Percentiles rank a stretch among this genome's conserved stretches.
Evolutionary conservation across 2,888 invertebrate species (phyloP).

Genomic region (Volucella bombylans): DNA sequence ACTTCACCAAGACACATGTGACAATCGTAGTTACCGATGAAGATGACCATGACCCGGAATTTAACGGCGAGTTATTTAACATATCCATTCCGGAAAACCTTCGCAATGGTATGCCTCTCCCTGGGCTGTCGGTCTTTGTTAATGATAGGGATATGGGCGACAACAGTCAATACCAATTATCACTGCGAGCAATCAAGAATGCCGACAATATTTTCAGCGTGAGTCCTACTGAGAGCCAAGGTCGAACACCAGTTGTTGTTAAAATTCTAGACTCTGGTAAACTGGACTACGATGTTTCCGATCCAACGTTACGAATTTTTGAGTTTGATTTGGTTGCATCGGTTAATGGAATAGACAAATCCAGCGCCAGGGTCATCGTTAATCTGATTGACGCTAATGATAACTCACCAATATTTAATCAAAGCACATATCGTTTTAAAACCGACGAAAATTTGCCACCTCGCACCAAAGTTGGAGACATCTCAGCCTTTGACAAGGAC

Average conservation of each 20-base stretch:
- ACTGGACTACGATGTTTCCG: constrained; percentile 88
- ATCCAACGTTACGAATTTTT: constrained; percentile 84
- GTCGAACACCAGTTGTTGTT: constrained; percentile 89
- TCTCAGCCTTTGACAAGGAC: constrained; percentile 88
- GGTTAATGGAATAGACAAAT: constrained; percentile 84
- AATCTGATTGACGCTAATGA: constrained; percentile 90
- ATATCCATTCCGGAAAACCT: constrained; percentile 90
- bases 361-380: constrained; percentile 85
- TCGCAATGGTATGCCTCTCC: constrained; percentile 87
- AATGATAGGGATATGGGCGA: constrained; percentile 89
- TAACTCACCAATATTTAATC: constrained; percentile 88
- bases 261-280: constrained; percentile 86
- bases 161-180: constrained; percentile 88
- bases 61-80: constrained; percentile 86
- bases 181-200: constrained; percentile 85
- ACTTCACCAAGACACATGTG: constrained; percentile 86
- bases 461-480: constrained; percentile 86
- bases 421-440: constrained; percentile 86
- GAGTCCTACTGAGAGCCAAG: constrained; percentile 87
- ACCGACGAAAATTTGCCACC: constrained; percentile 87
- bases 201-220: constrained; percentile 86
- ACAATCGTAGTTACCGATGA: constrained; percentile 91
- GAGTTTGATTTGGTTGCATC: constrained; percentile 88
- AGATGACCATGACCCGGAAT: constrained; percentile 89
- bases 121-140: constrained; percentile 89